Evolutionary conservation across 2,888 invertebrate species (phyloP), one percentile per base, ranked within the genome.

Genomic region (Pandemis corylana): DNA sequence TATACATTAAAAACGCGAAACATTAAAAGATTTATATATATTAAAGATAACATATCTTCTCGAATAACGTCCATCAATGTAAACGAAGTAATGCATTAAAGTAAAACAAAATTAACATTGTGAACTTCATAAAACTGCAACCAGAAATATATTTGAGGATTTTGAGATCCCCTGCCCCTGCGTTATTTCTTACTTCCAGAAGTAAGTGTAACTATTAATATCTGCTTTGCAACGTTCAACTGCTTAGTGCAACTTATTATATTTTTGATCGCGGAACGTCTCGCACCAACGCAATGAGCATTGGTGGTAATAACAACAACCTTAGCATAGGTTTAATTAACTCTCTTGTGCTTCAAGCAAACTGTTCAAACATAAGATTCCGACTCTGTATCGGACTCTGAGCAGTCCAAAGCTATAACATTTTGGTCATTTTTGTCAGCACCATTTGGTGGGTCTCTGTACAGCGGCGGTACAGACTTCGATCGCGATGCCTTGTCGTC

Each of bases 401-500:
- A 93, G 76, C 89, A 92, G 77, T 93, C 93, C 77, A 94, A 85
- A 77, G 92, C 92, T 81, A 94, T 81, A 69, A 89, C 87, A 76
- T 90, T 91, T 80, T 91, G 88, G 68, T 86, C 86, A 56, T 86
- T 87, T 77, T 89, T 89, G 74, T 93, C 91, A 41, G 83, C 79
- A 72, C 89, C 88, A 77, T 89, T 90, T 20, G 90, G 88, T n/a
- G 90, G 91, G 74, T 93, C 92, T 66, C 92, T 83, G 82, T 93
- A 94, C n/a, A 92, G 80, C 0, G 94, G 91, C 9, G 94, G 94
- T 44, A 94, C 94, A 28, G 94, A 94, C 79, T 93, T 94, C 3
- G 94, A 94, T 42, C 94, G 88, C 0, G 89, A 87, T 62, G 87
- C 85, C 77, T 95, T 94, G 67, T 95, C 95, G 41, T 96, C 95